Evolutionary conservation across 2,888 invertebrate species (phyloP).

Genomic region (Trilocha varians): DNA sequence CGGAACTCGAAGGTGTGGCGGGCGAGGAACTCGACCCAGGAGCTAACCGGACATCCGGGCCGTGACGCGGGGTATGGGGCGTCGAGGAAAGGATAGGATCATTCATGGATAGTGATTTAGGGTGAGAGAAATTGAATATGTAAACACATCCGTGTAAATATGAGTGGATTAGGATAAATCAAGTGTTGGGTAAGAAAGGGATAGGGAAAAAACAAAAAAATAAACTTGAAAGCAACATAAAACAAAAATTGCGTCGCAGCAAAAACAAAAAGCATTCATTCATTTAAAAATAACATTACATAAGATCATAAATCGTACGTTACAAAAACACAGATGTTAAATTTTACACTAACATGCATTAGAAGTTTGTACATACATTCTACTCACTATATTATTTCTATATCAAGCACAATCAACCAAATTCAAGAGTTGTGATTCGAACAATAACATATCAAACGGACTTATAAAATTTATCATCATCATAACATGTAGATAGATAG

Average conservation of each 20-base stretch:
- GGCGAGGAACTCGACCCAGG: conserved; percentile 58
- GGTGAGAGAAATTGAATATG: too few relatives aligned
- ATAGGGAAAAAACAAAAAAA: conserved; percentile 39
- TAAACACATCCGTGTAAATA: too few relatives aligned
- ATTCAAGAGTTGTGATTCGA: conserved; percentile 15
- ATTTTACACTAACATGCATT: conserved; percentile 25
- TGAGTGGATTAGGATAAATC: too few relatives aligned
- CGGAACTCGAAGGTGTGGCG: conserved; percentile 67
- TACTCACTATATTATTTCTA: conserved; percentile 9
- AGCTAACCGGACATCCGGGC: conserved; percentile 34
- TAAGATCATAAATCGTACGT: conserved; percentile 18
- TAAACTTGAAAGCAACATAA: conserved; percentile 67
- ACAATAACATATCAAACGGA: conserved; percentile 5
- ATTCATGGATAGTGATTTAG: background rate
- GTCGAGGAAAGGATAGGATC: conserved; percentile 1
- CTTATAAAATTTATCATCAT: too few relatives aligned
- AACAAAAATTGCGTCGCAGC: conserved; percentile 55
- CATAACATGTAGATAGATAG: too few relatives aligned
- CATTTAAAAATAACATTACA: conserved; percentile 26
- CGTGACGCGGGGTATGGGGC: conserved; percentile 17
- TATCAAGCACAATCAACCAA: conserved; percentile 10
- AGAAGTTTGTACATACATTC: conserved; percentile 15
- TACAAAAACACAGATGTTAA: conserved; percentile 53
- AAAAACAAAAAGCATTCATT: conserved; percentile 50
- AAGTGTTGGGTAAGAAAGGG: conserved; percentile 12